Base-by-base conservation (phyloP, 1,140 invertebrate genomes). In the Camponotus floridanus region DNA sequence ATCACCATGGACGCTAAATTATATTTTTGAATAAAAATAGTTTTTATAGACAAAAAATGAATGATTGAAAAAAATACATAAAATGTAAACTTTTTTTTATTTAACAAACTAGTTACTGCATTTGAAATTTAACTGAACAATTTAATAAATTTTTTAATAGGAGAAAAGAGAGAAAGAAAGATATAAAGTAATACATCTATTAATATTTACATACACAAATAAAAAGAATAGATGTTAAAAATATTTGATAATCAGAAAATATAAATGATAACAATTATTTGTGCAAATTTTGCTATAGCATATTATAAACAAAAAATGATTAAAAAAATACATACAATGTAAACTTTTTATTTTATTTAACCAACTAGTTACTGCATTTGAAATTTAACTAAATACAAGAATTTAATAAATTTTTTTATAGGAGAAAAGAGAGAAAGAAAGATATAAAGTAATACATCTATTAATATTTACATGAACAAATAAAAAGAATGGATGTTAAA, bases 1-100 rank as follows among this genome's bases (percentile, higher is more conserved):
- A 79, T 21, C 15, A 36, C 45, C 21, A 21, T 61, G 13, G 5
- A 61, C 33, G 57, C n/a, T 76, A 8, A 76, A 39, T 55, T 76
- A 7, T 59, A 61, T 42, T 74, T 33, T 33, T 59, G 3, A 21
- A 76, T 61, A 42, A 15, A 36, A n/a, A 6, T 61, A n/a, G n/a
- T 13, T 74, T 76, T 76, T 31, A 59, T 76, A 18, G 26, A 61
- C 39, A 76, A 74, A 33, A n/a, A n/a, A n/a, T n/a, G n/a, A n/a
- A 1, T 26, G 26, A 26, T 15, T 39, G 6, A 74, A 2, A 74
- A 59, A 74, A 21, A 57, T 6, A 15, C 42, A 13, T 11, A 3
- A 0, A 45, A 73, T 73, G 57, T 73, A 73, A 73, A 26, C 51
- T 39, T 57, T n/a, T 8, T 13, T 74, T 21, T 15, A 57, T 57